Conservation (phyloP, 2,113 vertebrate genomes). For the Crocuta crocuta region DNA sequence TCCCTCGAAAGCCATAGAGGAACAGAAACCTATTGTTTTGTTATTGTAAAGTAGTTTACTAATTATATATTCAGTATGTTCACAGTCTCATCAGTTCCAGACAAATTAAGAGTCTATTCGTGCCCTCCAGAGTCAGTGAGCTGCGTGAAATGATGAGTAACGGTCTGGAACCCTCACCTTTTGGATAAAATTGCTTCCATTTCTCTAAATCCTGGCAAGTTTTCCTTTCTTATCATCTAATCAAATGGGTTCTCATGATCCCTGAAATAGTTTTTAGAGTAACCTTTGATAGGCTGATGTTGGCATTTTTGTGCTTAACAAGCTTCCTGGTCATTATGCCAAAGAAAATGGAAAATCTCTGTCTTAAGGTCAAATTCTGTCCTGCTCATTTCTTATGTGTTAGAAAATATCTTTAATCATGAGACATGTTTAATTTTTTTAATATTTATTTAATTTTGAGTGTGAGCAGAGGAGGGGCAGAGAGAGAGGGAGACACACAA, state of each 20-base stretch:
- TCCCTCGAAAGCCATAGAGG: background rate
- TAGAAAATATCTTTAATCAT: background rate
- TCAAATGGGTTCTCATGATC: background rate
- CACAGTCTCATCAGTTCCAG: background rate
- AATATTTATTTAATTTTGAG: too few species aligned
- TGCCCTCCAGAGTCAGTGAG: background rate
- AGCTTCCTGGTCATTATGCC: background rate
- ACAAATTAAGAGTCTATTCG: background rate
- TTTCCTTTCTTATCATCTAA: background rate
- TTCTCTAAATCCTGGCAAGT: background rate
- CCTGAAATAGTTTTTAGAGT: background rate
- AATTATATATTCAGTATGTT: background rate
- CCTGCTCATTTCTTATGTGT: background rate
- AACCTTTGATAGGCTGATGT: background rate
- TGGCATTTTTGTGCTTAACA: background rate
- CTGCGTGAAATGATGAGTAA: background rate
- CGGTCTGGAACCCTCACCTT: background rate
- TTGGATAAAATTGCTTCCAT: background rate
- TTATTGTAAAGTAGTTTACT: background rate
- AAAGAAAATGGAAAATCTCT: background rate
- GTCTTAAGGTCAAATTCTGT: background rate
- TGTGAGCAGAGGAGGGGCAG: too few species aligned
- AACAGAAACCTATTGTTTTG: background rate
- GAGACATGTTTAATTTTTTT: background rate
- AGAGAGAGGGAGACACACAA: too few species aligned